Conservation (phyloP, 2,888 invertebrate species). For the Ametastegia equiseti region DNA sequence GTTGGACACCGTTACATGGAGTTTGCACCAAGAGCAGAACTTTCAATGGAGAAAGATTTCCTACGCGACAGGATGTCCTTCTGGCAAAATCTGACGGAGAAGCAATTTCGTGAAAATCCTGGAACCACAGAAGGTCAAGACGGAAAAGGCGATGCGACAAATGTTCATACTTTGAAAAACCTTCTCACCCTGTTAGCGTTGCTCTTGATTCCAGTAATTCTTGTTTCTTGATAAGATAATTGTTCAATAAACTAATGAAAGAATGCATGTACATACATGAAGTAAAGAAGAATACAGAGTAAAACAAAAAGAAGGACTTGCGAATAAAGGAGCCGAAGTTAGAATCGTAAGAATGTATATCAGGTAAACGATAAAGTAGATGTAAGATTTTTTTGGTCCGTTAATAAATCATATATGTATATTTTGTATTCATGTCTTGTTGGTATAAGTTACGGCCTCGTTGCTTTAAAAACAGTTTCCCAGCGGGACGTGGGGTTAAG, state of each 20-base stretch:
- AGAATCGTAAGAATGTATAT: not conserved
- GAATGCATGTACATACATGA: no score
- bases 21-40: slow-evolving; percentile 59
- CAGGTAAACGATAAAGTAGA: not conserved
- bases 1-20: slow-evolving; percentile 60
- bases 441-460: slow-evolving; percentile 30
- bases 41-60: slow-evolving; percentile 60
- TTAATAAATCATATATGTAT: slow-evolving; percentile 36
- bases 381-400: not conserved
- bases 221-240: not conserved
- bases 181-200: not conserved
- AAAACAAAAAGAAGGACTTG: not conserved
- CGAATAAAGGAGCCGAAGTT: not conserved
- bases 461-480: slow-evolving; percentile 32
- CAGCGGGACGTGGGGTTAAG: slow-evolving; percentile 3
- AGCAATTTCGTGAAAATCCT: slow-evolving; percentile 50
- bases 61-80: slow-evolving; percentile 65
- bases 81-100: slow-evolving; percentile 63
- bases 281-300: not conserved
- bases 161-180: not conserved
- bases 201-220: not conserved
- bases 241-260: not conserved
- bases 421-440: slow-evolving; percentile 38
- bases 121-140: not conserved
- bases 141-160: not conserved